Conservation (phyloP, 2,888 invertebrate species). For the Loripinus fragilis region DNA sequence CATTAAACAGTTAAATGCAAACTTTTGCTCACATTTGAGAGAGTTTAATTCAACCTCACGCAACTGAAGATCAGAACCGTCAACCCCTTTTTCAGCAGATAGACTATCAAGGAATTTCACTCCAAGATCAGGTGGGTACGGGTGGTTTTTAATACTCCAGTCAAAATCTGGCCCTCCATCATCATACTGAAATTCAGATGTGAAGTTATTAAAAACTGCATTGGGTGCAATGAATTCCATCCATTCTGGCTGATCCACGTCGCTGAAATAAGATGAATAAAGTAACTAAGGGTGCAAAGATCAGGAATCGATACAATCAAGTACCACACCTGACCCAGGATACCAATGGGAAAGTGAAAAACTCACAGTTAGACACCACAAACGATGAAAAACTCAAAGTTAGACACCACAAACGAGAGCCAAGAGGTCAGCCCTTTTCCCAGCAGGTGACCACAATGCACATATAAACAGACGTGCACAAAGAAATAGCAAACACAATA, state of each 20-base stretch:
- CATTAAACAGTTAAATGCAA: not conserved
- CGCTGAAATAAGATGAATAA: too few species aligned
- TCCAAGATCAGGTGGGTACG: slow-evolving; percentile 29
- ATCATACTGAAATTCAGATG: slow-evolving; percentile 45
- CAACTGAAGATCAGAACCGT: not conserved
- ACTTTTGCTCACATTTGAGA: not conserved
- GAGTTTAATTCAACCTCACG: not conserved
- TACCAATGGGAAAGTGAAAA: too few species aligned
- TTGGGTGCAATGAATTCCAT: not conserved
- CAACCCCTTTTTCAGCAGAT: not conserved
- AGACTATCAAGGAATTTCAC: not conserved
- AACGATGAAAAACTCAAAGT: too few species aligned
- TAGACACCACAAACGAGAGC: too few species aligned
- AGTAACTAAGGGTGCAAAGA: too few species aligned
- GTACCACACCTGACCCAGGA: too few species aligned
- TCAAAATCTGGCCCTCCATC: slow-evolving; percentile 61
- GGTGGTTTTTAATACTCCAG: slow-evolving; percentile 25
- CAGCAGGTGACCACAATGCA: too few species aligned
- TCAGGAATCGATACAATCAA: too few species aligned
- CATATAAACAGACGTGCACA: too few species aligned
- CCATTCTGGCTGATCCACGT: not conserved
- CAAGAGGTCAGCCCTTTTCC: too few species aligned
- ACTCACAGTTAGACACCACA: too few species aligned
- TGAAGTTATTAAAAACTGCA: not conserved
- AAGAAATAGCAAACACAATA: too few species aligned